These are phyloP conservation scores for Drosophila pruinosa DNA, from an alignment of 1,140 invertebrate genomes.

Conservation along the genomic window DNA sequence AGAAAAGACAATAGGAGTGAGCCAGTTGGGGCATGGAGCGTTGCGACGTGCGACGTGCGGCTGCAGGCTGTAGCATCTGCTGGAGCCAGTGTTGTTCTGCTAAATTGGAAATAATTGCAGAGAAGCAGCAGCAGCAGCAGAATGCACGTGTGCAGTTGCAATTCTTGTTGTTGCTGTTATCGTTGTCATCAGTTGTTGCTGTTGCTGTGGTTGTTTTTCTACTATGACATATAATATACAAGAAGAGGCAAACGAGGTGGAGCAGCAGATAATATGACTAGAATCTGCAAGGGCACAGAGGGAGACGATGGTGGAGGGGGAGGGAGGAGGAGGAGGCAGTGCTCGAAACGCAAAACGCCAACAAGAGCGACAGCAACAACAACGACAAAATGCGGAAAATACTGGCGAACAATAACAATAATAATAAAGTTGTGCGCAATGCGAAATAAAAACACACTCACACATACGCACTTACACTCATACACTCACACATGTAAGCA, in stretches of 20 bases:
- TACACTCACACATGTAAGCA: constrained; percentile 16
- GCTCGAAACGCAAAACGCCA: not conserved
- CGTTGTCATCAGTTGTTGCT: constrained; percentile 68
- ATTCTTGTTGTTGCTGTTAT: constrained; percentile 59
- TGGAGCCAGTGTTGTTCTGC: constrained; percentile 64
- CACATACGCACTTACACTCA: not conserved
- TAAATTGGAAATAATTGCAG: constrained; percentile 80
- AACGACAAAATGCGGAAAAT: constrained; percentile 41
- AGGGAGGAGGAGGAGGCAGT: not conserved
- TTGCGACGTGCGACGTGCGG: constrained; percentile 14
- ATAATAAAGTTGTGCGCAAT: constrained; percentile 68
- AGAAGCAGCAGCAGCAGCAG: constrained; percentile 33
- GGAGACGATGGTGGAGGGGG: not conserved
- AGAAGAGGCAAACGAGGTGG: constrained; percentile 6
- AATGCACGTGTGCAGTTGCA: constrained; percentile 73
- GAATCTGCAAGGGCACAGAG: constrained; percentile 17
- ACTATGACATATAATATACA: constrained; percentile 66
- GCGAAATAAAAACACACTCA: constrained; percentile 46
- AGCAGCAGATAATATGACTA: constrained; percentile 18
- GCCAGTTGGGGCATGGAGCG: constrained; percentile 20
- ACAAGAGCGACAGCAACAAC: constrained; percentile 29
- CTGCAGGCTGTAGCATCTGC: constrained; percentile 38
- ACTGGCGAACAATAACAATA: constrained; percentile 63
- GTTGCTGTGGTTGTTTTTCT: constrained; percentile 26
- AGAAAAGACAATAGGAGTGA: constrained; percentile 71